Evolutionary conservation across 2,888 invertebrate species (phyloP).

Genomic region (Trilocha varians): DNA sequence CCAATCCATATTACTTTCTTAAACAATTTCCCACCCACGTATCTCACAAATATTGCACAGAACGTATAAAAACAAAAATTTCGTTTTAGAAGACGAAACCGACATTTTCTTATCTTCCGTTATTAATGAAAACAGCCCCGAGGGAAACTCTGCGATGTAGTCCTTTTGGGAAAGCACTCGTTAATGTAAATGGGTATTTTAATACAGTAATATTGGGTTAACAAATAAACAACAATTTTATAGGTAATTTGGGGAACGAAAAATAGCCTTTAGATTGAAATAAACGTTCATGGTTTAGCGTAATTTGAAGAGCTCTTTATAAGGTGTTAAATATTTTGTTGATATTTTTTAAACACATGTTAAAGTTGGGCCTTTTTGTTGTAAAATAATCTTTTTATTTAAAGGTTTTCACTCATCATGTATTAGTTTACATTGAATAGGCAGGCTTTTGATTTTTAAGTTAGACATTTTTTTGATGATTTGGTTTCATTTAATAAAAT

Average conservation of each 20-base stretch:
- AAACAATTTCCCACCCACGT: no score
- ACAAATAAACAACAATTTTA: neutral
- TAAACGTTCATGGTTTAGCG: neutral
- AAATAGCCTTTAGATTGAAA: neutral
- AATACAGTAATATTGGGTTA: conserved; percentile 1
- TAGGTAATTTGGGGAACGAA: neutral
- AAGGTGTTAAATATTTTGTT: neutral
- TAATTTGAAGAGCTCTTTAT: neutral
- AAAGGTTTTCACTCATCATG: no score
- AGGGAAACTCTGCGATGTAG: conserved; percentile 9
- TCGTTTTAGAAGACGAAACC: conserved; percentile 3
- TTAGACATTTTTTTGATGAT: no score
- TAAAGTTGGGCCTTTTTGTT: no score
- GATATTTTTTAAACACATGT: no score
- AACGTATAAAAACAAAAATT: neutral
- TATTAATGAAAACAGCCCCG: conserved; percentile 15
- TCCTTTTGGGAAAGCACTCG: conserved; percentile 7
- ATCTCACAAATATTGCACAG: no score
- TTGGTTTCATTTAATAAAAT: no score
- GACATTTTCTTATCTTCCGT: conserved; percentile 3
- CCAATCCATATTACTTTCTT: no score
- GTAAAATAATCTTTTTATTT: no score
- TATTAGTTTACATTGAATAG: no score
- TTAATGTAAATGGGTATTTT: conserved; percentile 13
- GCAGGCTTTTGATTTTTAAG: no score